A percentile compares a stretch with the other conserved stretches of the same genome.
These are phyloP conservation scores for Palythoa grandis DNA, from an alignment of 92 coral and sea anemone species.

Conservation along the genomic window DNA sequence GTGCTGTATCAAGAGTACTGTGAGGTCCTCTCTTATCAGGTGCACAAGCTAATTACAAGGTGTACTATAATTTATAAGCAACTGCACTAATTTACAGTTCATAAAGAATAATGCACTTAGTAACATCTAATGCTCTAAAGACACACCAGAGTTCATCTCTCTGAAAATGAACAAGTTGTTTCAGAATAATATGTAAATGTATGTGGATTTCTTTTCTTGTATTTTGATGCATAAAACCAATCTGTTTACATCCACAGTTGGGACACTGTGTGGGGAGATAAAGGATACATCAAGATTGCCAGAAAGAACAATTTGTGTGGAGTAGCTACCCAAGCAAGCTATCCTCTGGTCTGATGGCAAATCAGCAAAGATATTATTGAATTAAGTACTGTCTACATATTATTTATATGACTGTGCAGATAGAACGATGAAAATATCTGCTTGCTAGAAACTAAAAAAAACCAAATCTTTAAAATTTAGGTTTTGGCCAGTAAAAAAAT, in stretches of 20 bases:
- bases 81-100: no score
- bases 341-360: constrained; percentile 71
- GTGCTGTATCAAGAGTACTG: no score
- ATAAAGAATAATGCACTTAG: no score
- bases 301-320: constrained; percentile 85
- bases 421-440: background rate
- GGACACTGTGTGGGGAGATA: constrained; percentile 87
- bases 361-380: background rate
- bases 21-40: no score
- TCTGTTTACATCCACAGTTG: constrained; percentile 62
- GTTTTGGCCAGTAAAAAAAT: no score
- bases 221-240: background rate
- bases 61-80: no score
- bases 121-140: no score
- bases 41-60: no score
- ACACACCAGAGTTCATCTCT: no score
- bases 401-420: constrained; percentile 4
- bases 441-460: background rate
- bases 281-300: constrained; percentile 93
- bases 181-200: no score
- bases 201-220: background rate
- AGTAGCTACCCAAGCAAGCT: constrained; percentile 91
- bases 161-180: no score
- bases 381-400: background rate
- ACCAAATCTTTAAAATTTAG: no score